Evolutionary conservation across 2,888 invertebrate genomes (phyloP), one percentile per base, ranked within the genome.

Genomic region (Galerucella pusilla): DNA sequence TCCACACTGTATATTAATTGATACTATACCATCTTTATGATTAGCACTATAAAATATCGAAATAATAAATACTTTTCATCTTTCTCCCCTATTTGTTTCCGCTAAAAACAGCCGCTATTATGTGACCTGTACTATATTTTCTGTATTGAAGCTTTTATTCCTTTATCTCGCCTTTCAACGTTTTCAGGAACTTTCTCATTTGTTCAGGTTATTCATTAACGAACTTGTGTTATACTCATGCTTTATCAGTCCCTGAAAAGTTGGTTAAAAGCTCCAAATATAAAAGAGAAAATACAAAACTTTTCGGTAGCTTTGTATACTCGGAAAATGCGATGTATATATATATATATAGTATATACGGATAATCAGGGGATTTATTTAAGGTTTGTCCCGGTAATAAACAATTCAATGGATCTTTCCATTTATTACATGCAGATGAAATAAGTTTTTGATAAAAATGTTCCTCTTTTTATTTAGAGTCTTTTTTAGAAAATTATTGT

Each of bases 91-190:
- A 81, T 77, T 78, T 76, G 79, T 80, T 80, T 82, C 80, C 80
- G 79, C 80, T 81, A 81, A 82, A 83, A 83, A 82, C 84, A 84
- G 82, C 81, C 81, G 6, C 82, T 74, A 84, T 84, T 85, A 85
- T 85, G 84, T 84, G 85, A 85, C 85, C 80, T 85, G 85, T 84
- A 85, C 82, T 85, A 85, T 86, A 84, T 85, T 85, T 85, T 84
- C 84, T 84, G 83, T 79, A 80, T 82, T 81, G 80, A 80, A 80
- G 86, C 85, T 85, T 87, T 87, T 86, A 86, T 87, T 86, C 87
- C 87, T 87, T 87, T 87, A 87, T 87, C 87, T 87, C 84, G 86
- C 86, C 86, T 87, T 87, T 87, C 87, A 87, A 82, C 82, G 83
- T 85, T 85, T 86, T 85, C 85, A 85, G 85, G 81, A 85, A 84